Conservation (phyloP, 2,113 vertebrate genomes). For the Elephas maximus region DNA sequence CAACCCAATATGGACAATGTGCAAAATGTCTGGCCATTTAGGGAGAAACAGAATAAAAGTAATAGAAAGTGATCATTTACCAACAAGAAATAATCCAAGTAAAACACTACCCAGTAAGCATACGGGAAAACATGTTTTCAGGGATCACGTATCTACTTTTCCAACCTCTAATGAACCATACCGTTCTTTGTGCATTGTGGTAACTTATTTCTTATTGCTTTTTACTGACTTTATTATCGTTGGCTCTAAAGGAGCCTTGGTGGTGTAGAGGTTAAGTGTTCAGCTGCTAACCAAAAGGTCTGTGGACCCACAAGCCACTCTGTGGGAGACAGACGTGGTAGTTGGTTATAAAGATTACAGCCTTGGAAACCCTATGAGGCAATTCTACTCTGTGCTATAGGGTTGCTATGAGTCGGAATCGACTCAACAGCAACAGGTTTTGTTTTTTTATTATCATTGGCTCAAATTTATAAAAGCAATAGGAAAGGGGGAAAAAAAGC, state of each 20-base stretch:
- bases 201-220: not conserved
- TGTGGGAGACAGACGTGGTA: not conserved
- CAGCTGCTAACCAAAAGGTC: not conserved
- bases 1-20: not conserved
- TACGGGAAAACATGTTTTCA: not conserved
- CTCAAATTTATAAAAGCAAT: conserved; percentile 28
- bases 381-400: not conserved
- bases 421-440: not conserved
- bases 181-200: not conserved
- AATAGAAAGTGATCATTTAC: not conserved
- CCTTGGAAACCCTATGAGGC: not conserved
- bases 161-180: not conserved
- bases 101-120: not conserved
- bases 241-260: not conserved
- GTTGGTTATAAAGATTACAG: not conserved
- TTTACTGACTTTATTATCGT: conserved; percentile 63
- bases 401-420: not conserved
- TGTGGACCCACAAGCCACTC: not conserved
- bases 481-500: not conserved
- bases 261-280: not conserved
- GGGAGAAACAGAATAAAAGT: not conserved
- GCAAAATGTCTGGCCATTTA: not conserved
- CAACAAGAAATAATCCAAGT: not conserved
- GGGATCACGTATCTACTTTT: not conserved
- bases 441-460: conserved; percentile 71